phyloP scores from a whole-genome alignment of 2,888 invertebrate genomes.

The Hyposoter didymator region DNA sequence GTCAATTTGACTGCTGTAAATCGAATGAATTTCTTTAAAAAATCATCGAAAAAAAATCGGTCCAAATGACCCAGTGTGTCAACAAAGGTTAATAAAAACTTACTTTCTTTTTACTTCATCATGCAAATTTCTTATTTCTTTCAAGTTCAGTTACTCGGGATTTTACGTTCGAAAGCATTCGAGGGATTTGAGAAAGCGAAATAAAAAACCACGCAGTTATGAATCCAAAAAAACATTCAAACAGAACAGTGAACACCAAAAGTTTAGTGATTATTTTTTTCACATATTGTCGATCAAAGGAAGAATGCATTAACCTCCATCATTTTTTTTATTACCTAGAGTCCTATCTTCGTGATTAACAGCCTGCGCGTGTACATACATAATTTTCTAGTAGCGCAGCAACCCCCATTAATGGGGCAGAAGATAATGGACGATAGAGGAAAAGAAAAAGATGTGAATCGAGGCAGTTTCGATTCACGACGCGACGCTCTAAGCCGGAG shows the following conservation, averaged over 20 bases:
- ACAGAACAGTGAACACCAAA: too few species aligned
- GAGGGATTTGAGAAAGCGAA: neutral
- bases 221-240: neutral
- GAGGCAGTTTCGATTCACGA: constrained; percentile 41
- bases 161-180: neutral
- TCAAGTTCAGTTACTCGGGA: neutral
- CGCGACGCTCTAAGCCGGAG: constrained; percentile 34
- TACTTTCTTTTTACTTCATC: neutral
- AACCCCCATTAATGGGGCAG: neutral
- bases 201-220: neutral
- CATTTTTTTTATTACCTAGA: neutral
- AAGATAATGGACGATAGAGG: constrained; percentile 6
- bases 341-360: constrained; percentile 20
- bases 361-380: constrained; percentile 2
- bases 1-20: too few species aligned
- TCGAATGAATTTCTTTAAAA: too few species aligned
- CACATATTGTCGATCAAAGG: neutral
- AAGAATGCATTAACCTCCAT: neutral
- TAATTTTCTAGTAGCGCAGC: neutral
- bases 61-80: neutral
- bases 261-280: neutral
- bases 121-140: neutral
- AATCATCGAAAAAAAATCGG: too few species aligned
- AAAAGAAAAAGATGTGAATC: constrained; percentile 25
- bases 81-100: neutral